Base-by-base conservation (phyloP, 2,113 vertebrate genomes). In the Sphaerodactylus townsendi region DNA sequence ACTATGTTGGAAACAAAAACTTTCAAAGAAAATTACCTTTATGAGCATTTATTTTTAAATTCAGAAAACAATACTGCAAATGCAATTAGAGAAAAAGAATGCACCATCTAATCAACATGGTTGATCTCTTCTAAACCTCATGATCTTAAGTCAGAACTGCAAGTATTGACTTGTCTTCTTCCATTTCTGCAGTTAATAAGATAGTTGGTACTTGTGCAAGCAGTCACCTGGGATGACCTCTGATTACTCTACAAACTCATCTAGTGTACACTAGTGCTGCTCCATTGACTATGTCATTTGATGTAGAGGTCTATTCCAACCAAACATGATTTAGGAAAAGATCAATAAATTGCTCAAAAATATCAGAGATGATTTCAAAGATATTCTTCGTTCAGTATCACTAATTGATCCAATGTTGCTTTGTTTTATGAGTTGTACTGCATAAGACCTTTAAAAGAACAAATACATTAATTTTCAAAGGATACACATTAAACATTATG, bases 171-270 rank as follows among this genome's bases (percentile, higher is more conserved):
- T 78, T 44, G 62, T 21, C 17, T 78, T 53, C 39, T 62, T 28
- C 13, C 21, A 69, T 72, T 84, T 78, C 62, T 41, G 72, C 23
- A 37, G 53, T 46, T 78, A 78, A 78, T 78, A 71, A 84, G 68
- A 37, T n/a, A 78, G 39, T 71, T 66, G 71, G 66, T 78, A 62
- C 21, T 37, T 71, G n/a, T 84, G 23, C 23, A 78, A 71, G 39
- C 68, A 83, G n/a, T 76, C 72, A 53, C 82, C 73, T 35, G 15
- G 37, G 10, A 46, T 76, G 72, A 76, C 73, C 64, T 76, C 62
- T 83, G 73, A 83, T 68, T 33, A 53, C 33, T 68, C 68, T 48
- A 72, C 66, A 78, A 72, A 85, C 39, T 85, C 76, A 72, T 78
- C 33, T 48, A 73, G 68, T 71, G 79, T 81, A 81, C 68, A 81